A percentile compares a stretch with the other conserved stretches of the same genome.
Evolutionary conservation across 2,888 invertebrate genomes (phyloP).

Genomic region (Drosophila paramelanica): DNA sequence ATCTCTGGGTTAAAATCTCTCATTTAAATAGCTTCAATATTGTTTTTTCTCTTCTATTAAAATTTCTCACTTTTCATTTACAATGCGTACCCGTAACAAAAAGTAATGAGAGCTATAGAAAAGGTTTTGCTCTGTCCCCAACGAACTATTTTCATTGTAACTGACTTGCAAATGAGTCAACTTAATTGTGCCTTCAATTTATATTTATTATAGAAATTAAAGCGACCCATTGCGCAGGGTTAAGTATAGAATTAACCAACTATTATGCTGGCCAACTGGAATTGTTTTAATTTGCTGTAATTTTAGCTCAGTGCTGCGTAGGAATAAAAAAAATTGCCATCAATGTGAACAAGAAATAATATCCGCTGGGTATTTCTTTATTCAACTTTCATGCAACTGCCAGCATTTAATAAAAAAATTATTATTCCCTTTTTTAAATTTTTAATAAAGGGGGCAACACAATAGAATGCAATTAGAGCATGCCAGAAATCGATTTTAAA

Average conservation of each 20-base stretch:
- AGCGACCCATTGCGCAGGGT: conserved; percentile 23
- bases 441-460: conserved; percentile 3
- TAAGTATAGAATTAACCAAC: conserved; percentile 25
- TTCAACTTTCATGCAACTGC: conserved; percentile 5
- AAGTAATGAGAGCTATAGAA: conserved; percentile 53
- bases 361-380: conserved; percentile 12
- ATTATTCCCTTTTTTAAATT: conserved; percentile 3
- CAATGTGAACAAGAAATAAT: conserved; percentile 34
- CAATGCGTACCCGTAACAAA: conserved; percentile 47
- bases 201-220: conserved; percentile 38
- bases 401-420: background rate
- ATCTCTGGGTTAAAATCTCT: background rate
- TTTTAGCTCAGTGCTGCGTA: conserved; percentile 6
- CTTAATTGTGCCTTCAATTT: conserved; percentile 48
- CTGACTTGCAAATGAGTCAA: conserved; percentile 44
- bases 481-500: conserved; percentile 1
- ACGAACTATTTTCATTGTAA: conserved; percentile 31
- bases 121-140: conserved; percentile 9
- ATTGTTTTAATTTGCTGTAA: conserved; percentile 26
- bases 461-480: background rate
- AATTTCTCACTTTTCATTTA: conserved; percentile 30
- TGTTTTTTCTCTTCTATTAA: conserved; percentile 10
- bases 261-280: conserved; percentile 25
- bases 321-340: conserved; percentile 21
- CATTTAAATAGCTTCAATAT: background rate